A percentile compares a stretch with the other conserved stretches of the same genome.
phyloP scores from a whole-genome alignment of 2,888 invertebrate genomes.

The Operophtera brumata region DNA sequence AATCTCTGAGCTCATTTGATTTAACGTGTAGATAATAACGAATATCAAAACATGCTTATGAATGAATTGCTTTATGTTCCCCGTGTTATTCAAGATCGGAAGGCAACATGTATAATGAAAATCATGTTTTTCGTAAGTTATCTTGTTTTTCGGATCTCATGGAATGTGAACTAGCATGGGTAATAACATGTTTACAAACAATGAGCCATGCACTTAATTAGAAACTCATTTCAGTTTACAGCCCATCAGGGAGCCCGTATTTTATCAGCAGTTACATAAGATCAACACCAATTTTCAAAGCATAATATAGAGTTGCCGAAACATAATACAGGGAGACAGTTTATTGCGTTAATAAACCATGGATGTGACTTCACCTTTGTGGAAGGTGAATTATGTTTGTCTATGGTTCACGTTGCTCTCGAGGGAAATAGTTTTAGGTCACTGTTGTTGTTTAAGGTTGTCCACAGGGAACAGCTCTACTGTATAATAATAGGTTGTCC shows the following conservation, averaged over 20 bases:
- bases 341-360: constrained; percentile 35
- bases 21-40: too few relatives aligned
- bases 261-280: constrained; percentile 21
- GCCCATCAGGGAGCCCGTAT: constrained; percentile 13
- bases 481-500: too few relatives aligned
- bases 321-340: constrained; percentile 28
- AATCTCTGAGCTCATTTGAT: too few relatives aligned
- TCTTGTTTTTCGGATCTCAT: not conserved
- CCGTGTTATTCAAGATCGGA: too few relatives aligned
- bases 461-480: too few relatives aligned
- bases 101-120: too few relatives aligned
- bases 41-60: too few relatives aligned
- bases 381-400: constrained; percentile 31
- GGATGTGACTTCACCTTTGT: constrained; percentile 34
- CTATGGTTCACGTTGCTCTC: constrained; percentile 9
- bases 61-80: too few relatives aligned
- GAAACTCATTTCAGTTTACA: constrained; percentile 14
- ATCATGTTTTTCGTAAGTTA: not conserved
- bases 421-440: constrained; percentile 15
- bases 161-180: too few relatives aligned
- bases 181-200: constrained; percentile 16
- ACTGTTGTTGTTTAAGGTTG: constrained; percentile 3
- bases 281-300: constrained; percentile 23
- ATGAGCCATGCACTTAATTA: constrained; percentile 12
- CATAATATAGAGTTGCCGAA: constrained; percentile 14